Conservation (phyloP, 1,140 invertebrate species). For the Yoshiicerus persimilis region DNA sequence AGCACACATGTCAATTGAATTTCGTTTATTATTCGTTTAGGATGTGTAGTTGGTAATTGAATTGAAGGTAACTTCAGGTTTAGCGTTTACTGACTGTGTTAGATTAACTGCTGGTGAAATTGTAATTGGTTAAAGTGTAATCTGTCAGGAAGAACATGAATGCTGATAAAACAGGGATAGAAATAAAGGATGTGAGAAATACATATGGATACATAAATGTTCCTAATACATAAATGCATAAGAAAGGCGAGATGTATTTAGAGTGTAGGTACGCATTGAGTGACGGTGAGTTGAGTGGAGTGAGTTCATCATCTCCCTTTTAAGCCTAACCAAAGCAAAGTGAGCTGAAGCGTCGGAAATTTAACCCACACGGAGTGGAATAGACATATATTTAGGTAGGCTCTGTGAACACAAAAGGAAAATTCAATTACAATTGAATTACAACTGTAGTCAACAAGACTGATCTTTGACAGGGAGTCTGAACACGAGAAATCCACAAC, state of each 20-base stretch:
- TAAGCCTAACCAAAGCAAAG: too few relatives aligned
- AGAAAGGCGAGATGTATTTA: not conserved
- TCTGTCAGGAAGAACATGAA: not conserved
- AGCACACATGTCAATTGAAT: too few relatives aligned
- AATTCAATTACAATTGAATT: constrained; percentile 23
- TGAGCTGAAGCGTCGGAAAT: not conserved
- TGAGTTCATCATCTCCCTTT: not conserved
- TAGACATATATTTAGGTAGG: not conserved
- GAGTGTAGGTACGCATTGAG: not conserved
- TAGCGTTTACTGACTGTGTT: too few relatives aligned
- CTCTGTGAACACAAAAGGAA: not conserved
- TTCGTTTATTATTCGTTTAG: too few relatives aligned
- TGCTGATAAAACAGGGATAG: not conserved
- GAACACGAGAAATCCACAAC: constrained; percentile 1
- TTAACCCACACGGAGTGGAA: not conserved
- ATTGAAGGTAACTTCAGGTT: too few relatives aligned
- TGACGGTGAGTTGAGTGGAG: not conserved
- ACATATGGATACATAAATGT: not conserved
- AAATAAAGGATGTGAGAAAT: not conserved
- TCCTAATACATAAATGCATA: not conserved
- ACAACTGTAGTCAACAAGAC: not conserved
- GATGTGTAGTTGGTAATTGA: too few relatives aligned
- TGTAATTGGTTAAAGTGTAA: not conserved
- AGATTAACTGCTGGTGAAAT: not conserved
- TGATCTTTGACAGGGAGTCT: not conserved